Conservation (phyloP, 2,888 invertebrate species). For the Dusona sp. region DNA sequence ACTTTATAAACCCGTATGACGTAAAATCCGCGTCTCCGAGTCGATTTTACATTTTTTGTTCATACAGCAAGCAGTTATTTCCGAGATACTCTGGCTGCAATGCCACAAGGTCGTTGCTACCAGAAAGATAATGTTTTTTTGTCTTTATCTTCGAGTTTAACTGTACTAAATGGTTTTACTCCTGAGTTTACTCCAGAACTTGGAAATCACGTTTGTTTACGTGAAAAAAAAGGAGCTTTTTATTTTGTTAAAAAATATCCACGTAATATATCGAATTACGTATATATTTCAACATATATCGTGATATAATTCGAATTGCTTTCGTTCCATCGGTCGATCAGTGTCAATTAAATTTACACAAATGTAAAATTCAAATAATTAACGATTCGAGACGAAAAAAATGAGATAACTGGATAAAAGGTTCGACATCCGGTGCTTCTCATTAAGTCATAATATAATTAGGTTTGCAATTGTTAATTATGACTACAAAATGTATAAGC, state of each 20-base stretch:
- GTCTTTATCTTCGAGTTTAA: constrained; percentile 43
- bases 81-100: constrained; percentile 12
- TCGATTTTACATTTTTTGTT: constrained; percentile 11
- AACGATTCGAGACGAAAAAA: neutral
- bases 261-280: neutral
- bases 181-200: neutral
- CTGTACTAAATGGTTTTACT: constrained; percentile 3
- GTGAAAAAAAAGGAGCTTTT: neutral
- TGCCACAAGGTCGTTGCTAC: constrained; percentile 64
- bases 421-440: neutral
- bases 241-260: neutral
- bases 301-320: neutral
- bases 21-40: constrained; percentile 39
- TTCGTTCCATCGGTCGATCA: neutral
- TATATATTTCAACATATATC: neutral
- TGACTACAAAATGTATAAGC: too few species aligned
- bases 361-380: too few species aligned
- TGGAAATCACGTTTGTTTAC: constrained; percentile 1
- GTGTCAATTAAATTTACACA: too few species aligned
- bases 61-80: constrained; percentile 47
- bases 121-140: constrained; percentile 53
- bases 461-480: neutral
- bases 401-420: neutral
- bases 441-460: neutral
- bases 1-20: constrained; percentile 47